Percentiles rank a stretch among this genome's conserved stretches.
Evolutionary conservation across 2,888 invertebrate species (phyloP).

Genomic region (Drosophila birchii): DNA sequence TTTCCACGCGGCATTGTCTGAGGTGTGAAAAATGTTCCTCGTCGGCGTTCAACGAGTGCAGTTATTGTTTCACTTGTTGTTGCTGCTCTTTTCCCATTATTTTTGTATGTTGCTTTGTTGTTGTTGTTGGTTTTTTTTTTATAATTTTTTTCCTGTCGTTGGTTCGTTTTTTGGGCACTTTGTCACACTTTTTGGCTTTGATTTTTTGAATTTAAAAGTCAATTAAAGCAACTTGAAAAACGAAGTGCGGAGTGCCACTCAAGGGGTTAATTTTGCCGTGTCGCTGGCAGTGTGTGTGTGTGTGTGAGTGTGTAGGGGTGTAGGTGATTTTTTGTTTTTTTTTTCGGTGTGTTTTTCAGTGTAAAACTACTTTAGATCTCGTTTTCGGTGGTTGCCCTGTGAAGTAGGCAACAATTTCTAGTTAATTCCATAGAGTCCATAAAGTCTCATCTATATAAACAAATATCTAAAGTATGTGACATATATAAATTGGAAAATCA

Average conservation of each 20-base stretch:
- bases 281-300: conserved; percentile 23
- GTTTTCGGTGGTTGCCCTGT: no score
- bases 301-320: conserved; percentile 13
- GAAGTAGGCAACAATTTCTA: no score
- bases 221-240: conserved; percentile 79
- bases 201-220: conserved; percentile 75
- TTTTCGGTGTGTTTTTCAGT: not conserved
- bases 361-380: not conserved
- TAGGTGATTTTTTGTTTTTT: not conserved
- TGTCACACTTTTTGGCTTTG: conserved; percentile 68
- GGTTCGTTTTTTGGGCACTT: conserved; percentile 44
- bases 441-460: no score
- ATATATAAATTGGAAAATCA: no score
- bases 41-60: conserved; percentile 67
- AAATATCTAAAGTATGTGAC: no score
- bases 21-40: conserved; percentile 70
- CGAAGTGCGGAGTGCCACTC: conserved; percentile 73
- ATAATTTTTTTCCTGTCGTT: conserved; percentile 2
- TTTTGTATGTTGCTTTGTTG: not conserved
- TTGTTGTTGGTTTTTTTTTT: not conserved
- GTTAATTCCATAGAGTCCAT: no score
- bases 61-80: conserved; percentile 57
- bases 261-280: conserved; percentile 78
- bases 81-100: conserved; percentile 55
- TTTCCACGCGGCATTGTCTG: conserved; percentile 55